phyloP scores from a whole-genome alignment of 2,113 vertebrate genomes.

The Dascyllus trimaculatus region DNA sequence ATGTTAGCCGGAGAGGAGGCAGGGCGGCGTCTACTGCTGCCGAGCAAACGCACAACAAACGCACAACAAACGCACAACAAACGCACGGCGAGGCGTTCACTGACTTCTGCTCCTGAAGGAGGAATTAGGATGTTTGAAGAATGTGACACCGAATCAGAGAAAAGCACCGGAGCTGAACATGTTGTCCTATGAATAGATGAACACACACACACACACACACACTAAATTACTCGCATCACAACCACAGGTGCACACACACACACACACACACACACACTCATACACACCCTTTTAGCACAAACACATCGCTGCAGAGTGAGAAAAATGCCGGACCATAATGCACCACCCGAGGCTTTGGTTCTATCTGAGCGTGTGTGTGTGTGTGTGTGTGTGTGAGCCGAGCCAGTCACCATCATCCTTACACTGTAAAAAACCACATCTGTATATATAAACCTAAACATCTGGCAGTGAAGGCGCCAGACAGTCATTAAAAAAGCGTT shows the following conservation, averaged over 20 bases:
- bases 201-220: constrained; percentile 8
- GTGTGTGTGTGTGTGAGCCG: constrained; percentile 31
- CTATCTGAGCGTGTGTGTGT: constrained; percentile 29
- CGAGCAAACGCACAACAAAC: neutral
- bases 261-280: constrained; percentile 32
- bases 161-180: neutral
- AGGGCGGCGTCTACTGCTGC: neutral
- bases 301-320: constrained; percentile 50
- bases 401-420: too few relatives aligned
- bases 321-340: constrained; percentile 60
- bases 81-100: neutral
- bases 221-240: constrained; percentile 28
- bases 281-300: constrained; percentile 61
- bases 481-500: too few relatives aligned
- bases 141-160: constrained; percentile 18
- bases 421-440: constrained; percentile 5
- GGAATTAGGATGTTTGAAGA: constrained; percentile 18
- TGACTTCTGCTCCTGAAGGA: constrained; percentile 34
- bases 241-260: constrained; percentile 7
- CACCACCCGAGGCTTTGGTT: constrained; percentile 48
- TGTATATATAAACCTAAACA: too few relatives aligned
- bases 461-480: too few relatives aligned
- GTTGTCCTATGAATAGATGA: constrained; percentile 48
- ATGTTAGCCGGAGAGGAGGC: constrained; percentile 55
- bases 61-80: neutral